phyloP scores from a whole-genome alignment of 2,888 invertebrate species.

The Drosophila parthenogenetica region DNA sequence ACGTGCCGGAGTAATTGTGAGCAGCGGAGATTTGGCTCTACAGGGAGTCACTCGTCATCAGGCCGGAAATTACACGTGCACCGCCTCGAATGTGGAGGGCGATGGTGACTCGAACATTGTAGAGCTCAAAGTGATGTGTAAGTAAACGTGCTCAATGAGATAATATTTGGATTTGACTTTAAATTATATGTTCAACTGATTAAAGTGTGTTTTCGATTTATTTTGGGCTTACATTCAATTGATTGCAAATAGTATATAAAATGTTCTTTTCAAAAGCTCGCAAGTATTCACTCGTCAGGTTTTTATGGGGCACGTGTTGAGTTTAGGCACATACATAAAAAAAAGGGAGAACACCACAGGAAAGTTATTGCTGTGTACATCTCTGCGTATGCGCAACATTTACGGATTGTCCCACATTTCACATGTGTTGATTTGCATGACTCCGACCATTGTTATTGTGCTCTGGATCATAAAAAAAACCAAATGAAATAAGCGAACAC shows the following conservation, averaged over 20 bases:
- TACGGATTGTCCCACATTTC: slow-evolving; percentile 43
- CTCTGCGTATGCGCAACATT: slow-evolving; percentile 52
- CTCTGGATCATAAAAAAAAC: slow-evolving; percentile 44
- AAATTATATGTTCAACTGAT: slow-evolving; percentile 19
- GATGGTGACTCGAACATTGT: slow-evolving; percentile 94
- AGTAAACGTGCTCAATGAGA: slow-evolving; percentile 85
- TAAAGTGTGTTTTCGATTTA: slow-evolving; percentile 14
- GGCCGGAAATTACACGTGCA: slow-evolving; percentile 94
- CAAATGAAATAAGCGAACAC: slow-evolving; percentile 12
- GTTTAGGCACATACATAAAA: slow-evolving; percentile 37
- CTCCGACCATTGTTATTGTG: slow-evolving; percentile 39
- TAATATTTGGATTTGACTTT: slow-evolving; percentile 18
- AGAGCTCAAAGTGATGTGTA: slow-evolving; percentile 95
- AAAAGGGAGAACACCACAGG: not conserved
- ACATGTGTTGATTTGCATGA: slow-evolving; percentile 47
- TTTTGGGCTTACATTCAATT: slow-evolving; percentile 42
- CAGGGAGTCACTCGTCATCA: slow-evolving; percentile 92
- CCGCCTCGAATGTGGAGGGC: slow-evolving; percentile 96
- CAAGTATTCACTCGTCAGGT: slow-evolving; percentile 28
- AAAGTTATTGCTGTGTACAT: slow-evolving; percentile 43
- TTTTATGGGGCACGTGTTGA: slow-evolving; percentile 59
- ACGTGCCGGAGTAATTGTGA: slow-evolving; percentile 94
- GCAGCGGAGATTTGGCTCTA: slow-evolving; percentile 92
- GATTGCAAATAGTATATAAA: slow-evolving; percentile 45
- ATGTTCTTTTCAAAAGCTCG: slow-evolving; percentile 31